Percentiles rank a stretch among this genome's conserved stretches.
phyloP scores from a whole-genome alignment of 1,140 invertebrate species.

The Choristoneura fumiferana region DNA sequence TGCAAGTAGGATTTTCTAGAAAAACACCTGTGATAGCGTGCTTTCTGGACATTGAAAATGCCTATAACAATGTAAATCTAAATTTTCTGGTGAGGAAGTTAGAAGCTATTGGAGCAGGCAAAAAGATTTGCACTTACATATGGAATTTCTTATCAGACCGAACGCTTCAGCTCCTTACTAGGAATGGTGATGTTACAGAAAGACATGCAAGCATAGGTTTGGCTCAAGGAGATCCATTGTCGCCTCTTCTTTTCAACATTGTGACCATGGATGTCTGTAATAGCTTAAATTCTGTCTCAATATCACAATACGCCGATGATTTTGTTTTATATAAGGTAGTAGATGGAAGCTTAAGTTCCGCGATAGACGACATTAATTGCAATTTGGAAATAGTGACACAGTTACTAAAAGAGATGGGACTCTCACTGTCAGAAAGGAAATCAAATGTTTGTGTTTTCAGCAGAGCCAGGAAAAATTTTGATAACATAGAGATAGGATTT shows the following conservation, averaged over 20 bases:
- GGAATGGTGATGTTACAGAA: no score
- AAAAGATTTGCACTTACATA: not conserved
- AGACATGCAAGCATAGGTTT: constrained; percentile 19
- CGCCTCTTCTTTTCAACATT: constrained; percentile 21
- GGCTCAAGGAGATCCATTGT: constrained; percentile 23
- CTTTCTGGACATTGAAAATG: not conserved
- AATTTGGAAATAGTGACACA: not conserved
- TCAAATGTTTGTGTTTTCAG: not conserved
- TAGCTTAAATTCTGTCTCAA: constrained; percentile 14
- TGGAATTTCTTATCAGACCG: not conserved
- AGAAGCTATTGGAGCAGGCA: not conserved
- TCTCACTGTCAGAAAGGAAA: not conserved
- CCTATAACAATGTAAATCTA: not conserved
- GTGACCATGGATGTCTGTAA: constrained; percentile 17
- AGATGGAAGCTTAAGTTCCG: not conserved
- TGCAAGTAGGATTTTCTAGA: constrained; percentile 26
- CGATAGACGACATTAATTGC: not conserved
- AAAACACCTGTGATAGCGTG: not conserved
- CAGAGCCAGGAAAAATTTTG: not conserved
- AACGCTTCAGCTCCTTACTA: not conserved
- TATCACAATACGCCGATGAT: constrained; percentile 28
- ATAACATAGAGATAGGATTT: not conserved
- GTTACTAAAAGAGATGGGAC: not conserved
- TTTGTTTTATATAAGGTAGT: constrained; percentile 23
- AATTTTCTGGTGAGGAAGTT: not conserved